Percentiles rank a stretch among this genome's conserved stretches.
These are phyloP conservation scores for Mus musculus DNA, from an alignment of 2,113 vertebrate species.

Conservation along the genomic window DNA sequence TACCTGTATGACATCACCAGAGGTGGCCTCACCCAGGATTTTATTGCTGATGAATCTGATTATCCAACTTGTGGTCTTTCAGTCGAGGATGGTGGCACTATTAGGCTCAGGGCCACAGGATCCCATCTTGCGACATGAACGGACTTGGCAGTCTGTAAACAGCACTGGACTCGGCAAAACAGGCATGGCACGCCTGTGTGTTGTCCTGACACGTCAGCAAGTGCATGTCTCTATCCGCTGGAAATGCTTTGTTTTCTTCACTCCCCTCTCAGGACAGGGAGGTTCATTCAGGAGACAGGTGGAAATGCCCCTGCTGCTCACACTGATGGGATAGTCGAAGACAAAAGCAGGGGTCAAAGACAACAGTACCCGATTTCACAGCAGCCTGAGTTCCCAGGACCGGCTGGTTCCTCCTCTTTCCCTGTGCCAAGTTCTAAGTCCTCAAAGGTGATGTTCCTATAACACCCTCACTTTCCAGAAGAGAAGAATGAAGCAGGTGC, in stretches of 20 bases:
- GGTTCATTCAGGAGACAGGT: neutral
- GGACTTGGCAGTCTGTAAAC: neutral
- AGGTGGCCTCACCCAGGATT: conserved; percentile 37
- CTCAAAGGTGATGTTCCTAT: neutral
- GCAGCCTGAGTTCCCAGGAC: neutral
- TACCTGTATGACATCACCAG: neutral
- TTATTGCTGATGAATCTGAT: conserved; percentile 86
- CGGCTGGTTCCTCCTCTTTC: neutral
- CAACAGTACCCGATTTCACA: accelerated
- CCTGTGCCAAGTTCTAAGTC: accelerated
- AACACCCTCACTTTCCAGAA: neutral
- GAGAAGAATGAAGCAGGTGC: accelerated
- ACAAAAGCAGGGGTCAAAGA: neutral
- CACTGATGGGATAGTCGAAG: accelerated
- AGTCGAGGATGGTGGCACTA: neutral
- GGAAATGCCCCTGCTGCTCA: neutral
- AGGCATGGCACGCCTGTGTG: accelerated
- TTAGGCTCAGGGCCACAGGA: neutral
- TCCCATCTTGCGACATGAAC: neutral
- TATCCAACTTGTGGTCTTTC: neutral
- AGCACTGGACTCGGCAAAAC: neutral
- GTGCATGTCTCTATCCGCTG: neutral
- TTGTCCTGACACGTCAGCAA: neutral
- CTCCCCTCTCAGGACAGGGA: neutral
- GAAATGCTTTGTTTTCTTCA: neutral